Evolutionary conservation across 2,797 vertebrate species (phyloP).

Genomic region (Chromis chromis): DNA sequence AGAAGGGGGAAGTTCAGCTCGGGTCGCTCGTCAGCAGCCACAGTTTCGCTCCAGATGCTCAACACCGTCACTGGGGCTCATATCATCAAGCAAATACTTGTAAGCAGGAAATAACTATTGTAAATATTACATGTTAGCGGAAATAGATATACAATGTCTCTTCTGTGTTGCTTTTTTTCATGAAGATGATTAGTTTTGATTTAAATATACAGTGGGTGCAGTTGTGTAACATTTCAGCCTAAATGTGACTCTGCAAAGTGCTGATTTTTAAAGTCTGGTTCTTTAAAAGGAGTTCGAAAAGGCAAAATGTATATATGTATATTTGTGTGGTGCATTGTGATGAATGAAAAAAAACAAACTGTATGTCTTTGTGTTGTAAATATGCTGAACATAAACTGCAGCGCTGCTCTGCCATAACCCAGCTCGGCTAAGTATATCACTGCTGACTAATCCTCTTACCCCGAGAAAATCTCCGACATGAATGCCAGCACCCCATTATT

Average conservation of each 20-base stretch:
- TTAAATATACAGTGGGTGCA: not conserved
- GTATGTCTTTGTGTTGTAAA: constrained; percentile 6
- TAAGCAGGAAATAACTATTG: too few species aligned
- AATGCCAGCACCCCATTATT: constrained; percentile 68
- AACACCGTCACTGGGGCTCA: constrained; percentile 11
- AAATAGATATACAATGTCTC: constrained; percentile 25
- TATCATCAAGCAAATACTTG: constrained; percentile 22
- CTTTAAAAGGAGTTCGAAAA: not conserved
- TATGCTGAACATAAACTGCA: constrained; percentile 21
- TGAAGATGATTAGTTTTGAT: constrained; percentile 6
- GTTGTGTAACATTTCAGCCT: not conserved
- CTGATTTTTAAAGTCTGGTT: not conserved
- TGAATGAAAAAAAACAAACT: constrained; percentile 5
- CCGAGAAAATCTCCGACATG: constrained; percentile 49
- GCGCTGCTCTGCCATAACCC: not conserved
- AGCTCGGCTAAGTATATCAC: constrained; percentile 60
- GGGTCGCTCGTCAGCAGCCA: constrained; percentile 20
- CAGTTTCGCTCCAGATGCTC: constrained; percentile 28
- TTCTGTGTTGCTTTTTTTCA: constrained; percentile 39
- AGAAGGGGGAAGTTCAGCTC: constrained; percentile 14
- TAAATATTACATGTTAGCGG: constrained; percentile 29
- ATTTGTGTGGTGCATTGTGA: not conserved
- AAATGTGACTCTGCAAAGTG: not conserved
- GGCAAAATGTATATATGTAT: not conserved
- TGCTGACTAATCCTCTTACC: constrained; percentile 69